Evolutionary conservation across 2,797 vertebrate genomes (phyloP).

Genomic region (Hippopotamyrus pictus): DNA sequence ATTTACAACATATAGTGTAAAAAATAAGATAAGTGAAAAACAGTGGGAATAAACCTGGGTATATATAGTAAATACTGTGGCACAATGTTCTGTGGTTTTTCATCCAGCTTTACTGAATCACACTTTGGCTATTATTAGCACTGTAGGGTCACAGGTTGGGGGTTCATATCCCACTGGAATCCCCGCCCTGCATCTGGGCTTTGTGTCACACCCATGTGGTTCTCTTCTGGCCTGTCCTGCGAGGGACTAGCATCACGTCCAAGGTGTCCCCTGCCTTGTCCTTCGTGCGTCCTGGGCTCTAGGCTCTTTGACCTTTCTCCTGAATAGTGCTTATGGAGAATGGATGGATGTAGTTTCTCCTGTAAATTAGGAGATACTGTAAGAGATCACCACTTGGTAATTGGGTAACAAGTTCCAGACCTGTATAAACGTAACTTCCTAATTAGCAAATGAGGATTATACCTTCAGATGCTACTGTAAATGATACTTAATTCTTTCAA

Average conservation of each 20-base stretch:
- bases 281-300: background rate
- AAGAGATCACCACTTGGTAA: background rate
- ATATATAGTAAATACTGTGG: background rate
- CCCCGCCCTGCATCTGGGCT: background rate
- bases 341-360: background rate
- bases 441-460: background rate
- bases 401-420: background rate
- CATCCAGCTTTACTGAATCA: background rate
- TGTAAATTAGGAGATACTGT: background rate
- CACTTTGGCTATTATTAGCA: background rate
- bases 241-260: background rate
- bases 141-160: background rate
- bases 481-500: background rate
- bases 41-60: background rate
- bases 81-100: background rate
- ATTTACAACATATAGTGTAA: background rate
- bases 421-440: background rate
- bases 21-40: background rate
- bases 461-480: background rate
- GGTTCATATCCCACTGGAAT: background rate
- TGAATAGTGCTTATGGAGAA: background rate
- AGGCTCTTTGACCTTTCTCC: background rate
- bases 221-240: background rate
- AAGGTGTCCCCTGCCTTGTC: background rate
- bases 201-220: background rate